Evolutionary conservation across 2,113 vertebrate genomes (phyloP).

Genomic region (Myiagra hebetior): DNA sequence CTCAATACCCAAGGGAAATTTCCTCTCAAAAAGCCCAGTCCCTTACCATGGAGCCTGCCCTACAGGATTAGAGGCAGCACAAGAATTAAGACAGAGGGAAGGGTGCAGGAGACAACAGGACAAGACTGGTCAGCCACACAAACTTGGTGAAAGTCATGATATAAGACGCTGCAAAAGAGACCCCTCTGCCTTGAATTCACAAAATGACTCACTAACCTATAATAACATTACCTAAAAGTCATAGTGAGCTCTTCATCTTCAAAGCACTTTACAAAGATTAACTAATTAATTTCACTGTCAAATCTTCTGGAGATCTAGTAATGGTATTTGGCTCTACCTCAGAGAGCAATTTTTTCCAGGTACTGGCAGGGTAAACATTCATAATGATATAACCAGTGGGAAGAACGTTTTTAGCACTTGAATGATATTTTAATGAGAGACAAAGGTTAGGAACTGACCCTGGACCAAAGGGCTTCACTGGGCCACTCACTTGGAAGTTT

Average conservation of each 20-base stretch:
- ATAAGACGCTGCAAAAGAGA: background rate
- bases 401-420: constrained; percentile 48
- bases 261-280: constrained; percentile 72
- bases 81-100: background rate
- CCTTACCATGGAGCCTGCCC: background rate
- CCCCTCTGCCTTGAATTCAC: constrained; percentile 50
- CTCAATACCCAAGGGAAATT: background rate
- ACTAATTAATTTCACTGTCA: constrained; percentile 76
- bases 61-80: background rate
- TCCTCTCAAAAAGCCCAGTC: background rate
- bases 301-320: constrained; percentile 72
- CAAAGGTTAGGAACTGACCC: constrained; percentile 47
- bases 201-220: constrained; percentile 70
- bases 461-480: constrained; percentile 18
- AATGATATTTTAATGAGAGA: constrained; percentile 33
- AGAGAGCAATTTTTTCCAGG: constrained; percentile 71
- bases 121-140: background rate
- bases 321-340: constrained; percentile 73
- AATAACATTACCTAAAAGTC: constrained; percentile 71
- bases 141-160: background rate
- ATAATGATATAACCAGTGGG: constrained; percentile 70
- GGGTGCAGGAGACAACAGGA: background rate
- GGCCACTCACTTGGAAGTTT: background rate
- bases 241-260: constrained; percentile 68
- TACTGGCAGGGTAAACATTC: constrained; percentile 70